Percentiles rank a stretch among this genome's conserved stretches.
Evolutionary conservation across 2,113 vertebrate species (phyloP).

Genomic region (Dinomys branickii): DNA sequence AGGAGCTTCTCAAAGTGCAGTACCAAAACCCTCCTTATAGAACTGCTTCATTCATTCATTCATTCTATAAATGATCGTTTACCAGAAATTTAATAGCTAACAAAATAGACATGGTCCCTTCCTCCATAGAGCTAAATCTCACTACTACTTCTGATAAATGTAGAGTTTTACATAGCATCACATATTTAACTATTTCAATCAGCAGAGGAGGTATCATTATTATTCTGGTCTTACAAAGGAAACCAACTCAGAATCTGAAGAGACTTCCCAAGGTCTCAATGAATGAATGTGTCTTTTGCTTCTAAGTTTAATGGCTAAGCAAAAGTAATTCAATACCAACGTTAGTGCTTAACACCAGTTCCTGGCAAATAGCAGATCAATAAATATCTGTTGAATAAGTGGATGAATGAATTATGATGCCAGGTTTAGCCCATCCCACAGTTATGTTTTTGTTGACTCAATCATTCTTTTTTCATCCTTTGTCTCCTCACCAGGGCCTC

Average conservation of each 20-base stretch:
- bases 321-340: neutral
- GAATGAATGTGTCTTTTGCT: neutral
- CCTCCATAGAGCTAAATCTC: neutral
- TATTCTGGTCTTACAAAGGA: neutral
- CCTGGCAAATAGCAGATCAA: neutral
- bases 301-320: neutral
- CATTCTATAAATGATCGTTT: neutral
- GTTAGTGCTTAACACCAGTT: neutral
- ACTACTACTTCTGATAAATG: neutral
- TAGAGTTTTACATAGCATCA: neutral
- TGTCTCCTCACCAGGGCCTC: neutral
- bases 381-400: neutral
- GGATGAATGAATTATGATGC: neutral
- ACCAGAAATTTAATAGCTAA: neutral
- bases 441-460: neutral
- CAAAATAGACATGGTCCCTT: neutral
- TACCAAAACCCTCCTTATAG: neutral
- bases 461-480: neutral
- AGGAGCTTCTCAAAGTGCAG: neutral
- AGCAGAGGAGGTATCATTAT: neutral
- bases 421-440: neutral
- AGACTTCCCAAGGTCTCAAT: neutral
- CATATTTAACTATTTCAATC: neutral
- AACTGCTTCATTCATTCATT: neutral
- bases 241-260: neutral